Evolutionary conservation across 1,140 invertebrate genomes (phyloP), one percentile per base, ranked within the genome.

Genomic region (Anadara kagoshimensis): DNA sequence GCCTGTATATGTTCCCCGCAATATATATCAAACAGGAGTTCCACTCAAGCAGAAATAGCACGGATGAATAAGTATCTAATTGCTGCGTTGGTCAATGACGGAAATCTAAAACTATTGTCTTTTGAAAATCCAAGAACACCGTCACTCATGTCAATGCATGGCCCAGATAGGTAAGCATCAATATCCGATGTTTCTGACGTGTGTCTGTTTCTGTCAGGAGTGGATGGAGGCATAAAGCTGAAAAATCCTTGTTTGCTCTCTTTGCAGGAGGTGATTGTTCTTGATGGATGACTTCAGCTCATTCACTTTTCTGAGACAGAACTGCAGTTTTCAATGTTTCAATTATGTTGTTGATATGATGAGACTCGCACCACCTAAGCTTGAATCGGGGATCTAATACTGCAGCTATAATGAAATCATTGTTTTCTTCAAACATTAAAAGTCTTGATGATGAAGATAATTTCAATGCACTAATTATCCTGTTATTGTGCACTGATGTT

Each of bases 351-450:
- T n/a, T n/a, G n/a, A n/a, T n/a, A n/a, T n/a, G n/a, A n/a, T n/a
- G n/a, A 43, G 20, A 12, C 26, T 20, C 29, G 22, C 45, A 47
- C 64, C 54, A 58, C 24, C 44, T 49, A 8, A 51, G 41, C 41
- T 73, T 73, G 22, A 67, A 51, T n/a, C 56, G 59, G 20, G 71
- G 71, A 43, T 73, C 71, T 8, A 73, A 45, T 0, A 73, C 29
- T 18, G 63, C 26, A 12, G 63, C 71, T 20, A 54, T 8, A 22
- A 57, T 64, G 49, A 54, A 63, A 36, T 20, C 4, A 11, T 63
- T 45, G 16, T 45, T 41, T 18, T 57, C 3, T 41, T 26, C n/a
- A 45, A 51, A 68, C 5, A 24, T 1, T 1, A 20, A 36, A 5
- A 67, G 56, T 22, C 63, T 41, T 51, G 7, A 43, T 2, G 66